Evolutionary conservation across 2,113 vertebrate species (phyloP), one percentile per base, ranked within the genome.

Genomic region (Apus apus): DNA sequence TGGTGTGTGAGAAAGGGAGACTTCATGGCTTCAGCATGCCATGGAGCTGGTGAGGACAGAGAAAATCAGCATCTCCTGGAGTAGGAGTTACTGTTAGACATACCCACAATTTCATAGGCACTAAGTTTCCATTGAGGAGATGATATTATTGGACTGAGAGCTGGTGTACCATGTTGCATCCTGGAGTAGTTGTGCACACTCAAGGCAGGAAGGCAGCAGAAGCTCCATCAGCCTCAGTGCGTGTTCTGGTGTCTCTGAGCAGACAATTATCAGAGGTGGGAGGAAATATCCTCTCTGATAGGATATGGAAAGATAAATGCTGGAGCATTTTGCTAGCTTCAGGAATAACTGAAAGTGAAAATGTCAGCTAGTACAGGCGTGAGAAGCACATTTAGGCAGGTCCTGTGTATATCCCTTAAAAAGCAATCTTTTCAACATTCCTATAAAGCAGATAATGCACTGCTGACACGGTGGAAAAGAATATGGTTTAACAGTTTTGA

Each of bases 401-500:
- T 83, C 67, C 79, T 72, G 82, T 6, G 8, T 34, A 85, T 66
- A 74, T 90, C 83, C 84, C 93, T 97, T 97, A 94, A 94, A 98
- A 98, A 95, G 94, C 56, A 87, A 96, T 96, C 86, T 96, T 96
- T 97, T 91, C 83, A 96, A 91, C 90, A 81, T 96, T 93, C 86
- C 85, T 85, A 56, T 92, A 89, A 91, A 95, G 83, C 87, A 95
- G 76, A 94, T 94, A 97, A 92, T 76, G 89, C 65, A 68, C 77
- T 96, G 96, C 91, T 97, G 97, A 97, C 97, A 97, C 27, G 45
- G 84, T 94, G 95, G 96, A 98, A 98, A 98, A 96, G 85, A 97
- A 97, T 67, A 78, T 54, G 94, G 89, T 70, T 91, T 97, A 97
- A 95, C 62, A 94, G 94, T 96, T 98, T 96, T 97, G 97, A 97